These are phyloP conservation scores for Ridgeia piscesae DNA, from an alignment of 1,140 invertebrate species.

Conservation along the genomic window DNA sequence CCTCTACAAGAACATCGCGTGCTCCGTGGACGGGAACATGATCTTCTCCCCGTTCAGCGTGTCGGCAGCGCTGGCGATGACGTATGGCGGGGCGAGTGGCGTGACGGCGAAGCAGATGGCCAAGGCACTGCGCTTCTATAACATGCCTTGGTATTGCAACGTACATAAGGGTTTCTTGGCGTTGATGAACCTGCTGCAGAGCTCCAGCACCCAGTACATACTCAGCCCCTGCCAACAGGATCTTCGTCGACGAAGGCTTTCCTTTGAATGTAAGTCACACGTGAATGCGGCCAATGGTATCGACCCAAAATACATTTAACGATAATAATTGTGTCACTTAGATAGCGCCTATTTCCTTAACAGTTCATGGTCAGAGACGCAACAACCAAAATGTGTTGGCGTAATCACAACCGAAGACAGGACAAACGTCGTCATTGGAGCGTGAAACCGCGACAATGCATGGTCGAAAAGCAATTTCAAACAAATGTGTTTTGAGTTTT, in stretches of 20 bases:
- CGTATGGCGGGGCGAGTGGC: slow-evolving; percentile 75
- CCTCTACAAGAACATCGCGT: background rate
- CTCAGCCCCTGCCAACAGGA: background rate
- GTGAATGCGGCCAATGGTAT: background rate
- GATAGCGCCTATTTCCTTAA: too few species aligned
- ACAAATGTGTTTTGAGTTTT: too few species aligned
- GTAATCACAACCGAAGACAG: too few species aligned
- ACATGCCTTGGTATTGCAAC: background rate
- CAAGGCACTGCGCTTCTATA: slow-evolving; percentile 18
- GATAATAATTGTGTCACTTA: too few species aligned
- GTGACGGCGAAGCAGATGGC: slow-evolving; percentile 65
- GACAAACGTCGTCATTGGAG: too few species aligned
- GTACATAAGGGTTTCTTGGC: background rate
- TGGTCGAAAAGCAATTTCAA: too few species aligned
- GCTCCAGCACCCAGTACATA: background rate
- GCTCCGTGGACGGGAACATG: background rate
- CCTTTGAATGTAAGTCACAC: background rate
- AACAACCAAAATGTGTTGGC: too few species aligned
- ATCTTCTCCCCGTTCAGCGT: slow-evolving; percentile 66
- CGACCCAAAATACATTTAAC: background rate
- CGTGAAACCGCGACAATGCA: too few species aligned
- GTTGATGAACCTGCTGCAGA: background rate
- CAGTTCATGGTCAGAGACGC: too few species aligned
- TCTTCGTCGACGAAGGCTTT: background rate
- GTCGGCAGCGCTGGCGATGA: slow-evolving; percentile 75